Conservation (phyloP, 2,113 vertebrate genomes). For the Pseudonaja textilis region DNA sequence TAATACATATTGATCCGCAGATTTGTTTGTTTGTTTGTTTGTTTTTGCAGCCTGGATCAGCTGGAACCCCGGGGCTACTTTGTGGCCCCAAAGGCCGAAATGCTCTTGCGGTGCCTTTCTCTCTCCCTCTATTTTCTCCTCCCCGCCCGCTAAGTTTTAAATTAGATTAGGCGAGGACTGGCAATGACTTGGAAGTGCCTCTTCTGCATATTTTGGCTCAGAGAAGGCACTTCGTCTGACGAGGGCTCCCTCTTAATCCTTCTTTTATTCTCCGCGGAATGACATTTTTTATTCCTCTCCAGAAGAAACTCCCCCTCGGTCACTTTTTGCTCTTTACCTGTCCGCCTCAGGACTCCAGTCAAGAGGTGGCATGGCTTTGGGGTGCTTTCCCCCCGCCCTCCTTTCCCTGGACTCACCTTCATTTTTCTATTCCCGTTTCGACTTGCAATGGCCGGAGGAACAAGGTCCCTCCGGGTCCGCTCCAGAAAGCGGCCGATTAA, state of each 20-base stretch:
- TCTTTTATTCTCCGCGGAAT: neutral
- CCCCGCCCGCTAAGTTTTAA: slow-evolving; percentile 65
- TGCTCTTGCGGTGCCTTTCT: neutral
- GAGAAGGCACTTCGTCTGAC: neutral
- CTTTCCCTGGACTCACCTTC: slow-evolving; percentile 70
- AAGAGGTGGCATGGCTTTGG: neutral
- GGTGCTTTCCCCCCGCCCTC: neutral
- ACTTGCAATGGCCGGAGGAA: slow-evolving; percentile 62
- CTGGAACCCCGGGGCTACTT: slow-evolving; percentile 2
- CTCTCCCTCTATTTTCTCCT: neutral
- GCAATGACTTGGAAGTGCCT: slow-evolving; percentile 56
- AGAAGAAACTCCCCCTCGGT: neutral
- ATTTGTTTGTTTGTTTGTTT: too few species aligned
- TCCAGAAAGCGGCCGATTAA: neutral
- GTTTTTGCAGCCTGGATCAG: neutral
- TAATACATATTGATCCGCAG: slow-evolving; percentile 42
- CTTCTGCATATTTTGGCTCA: neutral
- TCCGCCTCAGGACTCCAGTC: neutral
- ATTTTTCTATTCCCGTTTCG: slow-evolving; percentile 53
- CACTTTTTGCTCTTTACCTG: neutral
- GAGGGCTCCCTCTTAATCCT: neutral
- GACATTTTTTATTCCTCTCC: neutral
- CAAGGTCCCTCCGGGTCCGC: slow-evolving; percentile 51
- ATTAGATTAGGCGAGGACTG: slow-evolving; percentile 42
- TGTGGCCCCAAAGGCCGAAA: slow-evolving; percentile 22